Conservation (phyloP, 2,113 vertebrate species). For the Halichoeres trimaculatus region DNA sequence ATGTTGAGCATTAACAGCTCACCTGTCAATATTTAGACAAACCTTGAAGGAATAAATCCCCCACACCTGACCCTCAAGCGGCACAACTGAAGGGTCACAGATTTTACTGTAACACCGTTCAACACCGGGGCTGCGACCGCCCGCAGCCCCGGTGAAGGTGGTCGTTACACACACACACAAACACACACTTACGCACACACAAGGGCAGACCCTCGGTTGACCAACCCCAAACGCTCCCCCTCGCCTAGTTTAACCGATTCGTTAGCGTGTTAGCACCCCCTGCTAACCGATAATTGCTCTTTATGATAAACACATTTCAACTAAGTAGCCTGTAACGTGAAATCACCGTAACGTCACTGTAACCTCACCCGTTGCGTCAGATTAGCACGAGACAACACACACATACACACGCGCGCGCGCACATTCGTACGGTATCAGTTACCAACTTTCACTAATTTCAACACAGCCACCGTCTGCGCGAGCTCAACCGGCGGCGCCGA, state of each 20-base stretch:
- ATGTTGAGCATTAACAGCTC: background rate
- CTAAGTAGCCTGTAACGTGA: conserved; percentile 12
- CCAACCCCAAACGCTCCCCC: background rate
- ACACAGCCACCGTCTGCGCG: conserved; percentile 45
- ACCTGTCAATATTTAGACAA: background rate
- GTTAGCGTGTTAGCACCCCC: conserved; percentile 49
- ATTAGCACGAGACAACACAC: conserved; percentile 44
- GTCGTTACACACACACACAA: conserved; percentile 15
- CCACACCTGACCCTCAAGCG: background rate
- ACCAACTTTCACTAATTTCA: conserved; percentile 70
- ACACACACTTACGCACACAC: conserved; percentile 32
- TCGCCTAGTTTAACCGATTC: conserved; percentile 1
- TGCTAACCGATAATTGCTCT: conserved; percentile 21
- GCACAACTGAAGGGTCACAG: conserved; percentile 10
- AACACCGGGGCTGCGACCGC: background rate
- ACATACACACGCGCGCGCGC: conserved; percentile 1
- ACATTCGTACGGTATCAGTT: conserved; percentile 45
- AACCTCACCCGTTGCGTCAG: conserved; percentile 72
- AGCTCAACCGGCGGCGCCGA: conserved; percentile 56
- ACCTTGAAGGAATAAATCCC: background rate
- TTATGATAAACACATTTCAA: conserved; percentile 8
- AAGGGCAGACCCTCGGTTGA: conserved; percentile 26
- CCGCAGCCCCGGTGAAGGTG: conserved; percentile 28
- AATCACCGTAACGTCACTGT: conserved; percentile 65
- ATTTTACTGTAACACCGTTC: conserved; percentile 16